Evolutionary conservation across 1,140 invertebrate species (phyloP), one percentile per base, ranked within the genome.

Genomic region (Uloborus diversus): DNA sequence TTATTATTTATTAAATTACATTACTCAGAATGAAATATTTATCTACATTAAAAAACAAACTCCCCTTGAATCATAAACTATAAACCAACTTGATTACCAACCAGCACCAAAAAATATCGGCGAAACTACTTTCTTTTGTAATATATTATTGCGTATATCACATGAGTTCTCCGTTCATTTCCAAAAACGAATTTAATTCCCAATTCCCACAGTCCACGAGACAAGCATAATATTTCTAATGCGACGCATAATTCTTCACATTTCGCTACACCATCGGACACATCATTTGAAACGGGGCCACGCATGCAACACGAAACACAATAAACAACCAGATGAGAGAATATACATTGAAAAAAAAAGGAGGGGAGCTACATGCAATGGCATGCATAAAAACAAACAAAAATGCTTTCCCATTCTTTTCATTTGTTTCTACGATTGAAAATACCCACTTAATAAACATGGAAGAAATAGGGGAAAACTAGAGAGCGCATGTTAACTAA

Each of bases 391-490:
- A 65, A 65, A 17, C 32, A 11, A 65, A 27, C 62, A 65, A 65
- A 65, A 65, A 42, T 57, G 49, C 49, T 20, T 33, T 61, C 17
- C 69, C 30, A 30, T 73, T 47, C 71, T 25, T 64, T 75, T 75
- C 59, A 64, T 75, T 75, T 75, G 57, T 64, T 75, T 75, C 59
- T 64, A 27, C 71, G 59, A 75, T 75, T 75, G 71, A 75, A 75
- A 75, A 75, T 75, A 64, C 71, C 61, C 61, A 75, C 71, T 75
- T 75, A 75, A 75, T 75, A 75, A 75, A 75, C 71, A 75, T 75
- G 59, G 71, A 56, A 73, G 69, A 73, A 28, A 35, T 28, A 35
- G 69, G 30, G 20, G 33, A n/a, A 35, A 30, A 32, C 20, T 47
- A 53, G 49, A 30, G 11, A 32, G 25, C 20, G 69, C 56, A 56